phyloP scores from a whole-genome alignment of 2,113 vertebrate species.

The Lipophrys pholis region DNA sequence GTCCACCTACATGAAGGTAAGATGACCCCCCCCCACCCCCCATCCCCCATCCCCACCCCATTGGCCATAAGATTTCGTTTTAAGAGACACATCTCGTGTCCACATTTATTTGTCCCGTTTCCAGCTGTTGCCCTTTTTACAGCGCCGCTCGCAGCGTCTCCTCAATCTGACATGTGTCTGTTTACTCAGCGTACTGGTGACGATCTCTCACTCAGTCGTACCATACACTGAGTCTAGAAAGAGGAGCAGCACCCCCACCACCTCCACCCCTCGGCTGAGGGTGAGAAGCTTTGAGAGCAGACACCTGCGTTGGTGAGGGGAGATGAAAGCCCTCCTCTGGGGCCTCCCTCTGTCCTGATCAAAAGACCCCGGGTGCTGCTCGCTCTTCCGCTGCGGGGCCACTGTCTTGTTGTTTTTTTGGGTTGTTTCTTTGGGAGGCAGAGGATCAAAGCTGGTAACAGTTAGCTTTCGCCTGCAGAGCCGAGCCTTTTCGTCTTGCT shows the following conservation, averaged over 20 bases:
- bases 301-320: constrained; percentile 74
- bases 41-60: background rate
- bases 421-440: constrained; percentile 72
- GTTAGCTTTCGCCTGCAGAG: constrained; percentile 86
- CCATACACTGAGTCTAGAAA: constrained; percentile 43
- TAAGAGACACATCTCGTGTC: background rate
- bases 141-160: background rate
- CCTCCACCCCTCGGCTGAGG: constrained; percentile 48
- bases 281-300: constrained; percentile 76
- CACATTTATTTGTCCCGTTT: background rate
- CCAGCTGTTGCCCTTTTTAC: constrained; percentile 25
- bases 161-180: constrained; percentile 22
- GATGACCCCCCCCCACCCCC: background rate
- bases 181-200: constrained; percentile 45
- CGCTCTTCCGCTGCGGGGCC: constrained; percentile 66
- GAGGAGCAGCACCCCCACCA: constrained; percentile 11
- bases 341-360: constrained; percentile 78
- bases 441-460: constrained; percentile 86
- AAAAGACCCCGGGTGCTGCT: constrained; percentile 83
- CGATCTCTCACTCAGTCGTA: constrained; percentile 31
- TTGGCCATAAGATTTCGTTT: background rate
- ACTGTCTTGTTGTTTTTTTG: constrained; percentile 73
- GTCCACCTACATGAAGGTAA: constrained; percentile 88
- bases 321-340: constrained; percentile 79
- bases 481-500: constrained; percentile 77